phyloP scores from a whole-genome alignment of 2,113 vertebrate species.

The Propithecus coquereli region DNA sequence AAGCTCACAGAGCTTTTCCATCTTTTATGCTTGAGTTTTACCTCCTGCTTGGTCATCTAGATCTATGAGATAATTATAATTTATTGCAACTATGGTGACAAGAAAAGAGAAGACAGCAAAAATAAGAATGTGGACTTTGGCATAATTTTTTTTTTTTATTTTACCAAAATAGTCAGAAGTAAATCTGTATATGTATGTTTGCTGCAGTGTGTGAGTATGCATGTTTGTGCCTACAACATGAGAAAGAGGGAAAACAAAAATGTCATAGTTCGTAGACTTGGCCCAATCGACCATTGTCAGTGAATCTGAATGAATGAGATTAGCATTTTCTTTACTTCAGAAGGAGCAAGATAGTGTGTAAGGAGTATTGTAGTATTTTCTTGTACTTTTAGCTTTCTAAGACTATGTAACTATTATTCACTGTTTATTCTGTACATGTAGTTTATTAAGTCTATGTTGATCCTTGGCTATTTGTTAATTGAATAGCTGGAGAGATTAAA shows the following conservation, averaged over 20 bases:
- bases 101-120: not conserved
- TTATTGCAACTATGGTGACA: not conserved
- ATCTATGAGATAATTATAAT: not conserved
- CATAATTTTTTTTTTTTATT: not conserved
- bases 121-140: not conserved
- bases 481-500: not conserved
- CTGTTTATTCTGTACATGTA: not conserved
- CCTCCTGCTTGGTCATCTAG: not conserved
- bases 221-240: accelerated
- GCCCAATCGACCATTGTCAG: not conserved
- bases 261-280: not conserved
- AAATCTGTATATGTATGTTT: not conserved
- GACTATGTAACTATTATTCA: not conserved
- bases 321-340: not conserved
- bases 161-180: not conserved
- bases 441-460: not conserved
- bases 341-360: not conserved
- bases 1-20: not conserved
- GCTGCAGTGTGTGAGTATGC: not conserved
- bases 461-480: not conserved
- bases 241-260: not conserved
- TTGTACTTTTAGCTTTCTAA: not conserved
- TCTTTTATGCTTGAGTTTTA: not conserved
- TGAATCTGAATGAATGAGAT: not conserved
- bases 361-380: not conserved